Evolutionary conservation across 2,113 vertebrate genomes (phyloP), one percentile per base, ranked within the genome.

Genomic region (Actenoides lindsayi): DNA sequence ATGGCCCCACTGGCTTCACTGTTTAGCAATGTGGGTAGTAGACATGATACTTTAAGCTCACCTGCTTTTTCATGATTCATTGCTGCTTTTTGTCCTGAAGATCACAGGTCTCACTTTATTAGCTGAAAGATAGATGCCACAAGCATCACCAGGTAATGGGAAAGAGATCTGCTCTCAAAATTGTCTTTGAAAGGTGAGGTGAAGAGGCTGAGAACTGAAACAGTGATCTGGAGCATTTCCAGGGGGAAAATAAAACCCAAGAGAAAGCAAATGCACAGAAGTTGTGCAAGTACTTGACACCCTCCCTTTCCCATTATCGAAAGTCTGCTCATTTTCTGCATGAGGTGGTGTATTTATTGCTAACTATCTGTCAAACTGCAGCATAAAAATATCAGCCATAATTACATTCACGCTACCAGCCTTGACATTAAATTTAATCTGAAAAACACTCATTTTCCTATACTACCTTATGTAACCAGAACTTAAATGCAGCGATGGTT

Each of bases 361-460:
- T 94, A 94, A 94, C 90, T 96, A 42, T 91, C 91, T 97, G 93
- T 96, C 94, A 96, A 92, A 70, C 77, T 86, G 48, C 71, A 92
- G 94, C 95, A 94, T 78, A 96, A 96, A 98, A 97, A 94, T 94
- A 95, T 93, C 97, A 97, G 86, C 85, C 89, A 39, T 96, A 96
- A 98, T 97, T 95, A 93, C 62, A 69, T 83, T 97, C 91, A 51
- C 67, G 75, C 82, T 93, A 95, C 87, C 78, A 86, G 90, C 77
- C 48, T 91, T 93, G 93, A 96, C 89, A 87, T 94, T 94, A 73
- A 87, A 75, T 75, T 82, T 95, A 91, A 93, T 92, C 71, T 94
- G 89, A 89, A 93, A 94, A 93, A 87, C 56, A 73, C 59, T 94
- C 54, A n/a, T 94, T 97, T 97, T 96, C 90, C 85, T 64, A 69